Percentiles rank a stretch among this genome's conserved stretches.
These are phyloP conservation scores for Luscinia luscinia DNA, from an alignment of 2,797 vertebrate species.

Conservation along the genomic window DNA sequence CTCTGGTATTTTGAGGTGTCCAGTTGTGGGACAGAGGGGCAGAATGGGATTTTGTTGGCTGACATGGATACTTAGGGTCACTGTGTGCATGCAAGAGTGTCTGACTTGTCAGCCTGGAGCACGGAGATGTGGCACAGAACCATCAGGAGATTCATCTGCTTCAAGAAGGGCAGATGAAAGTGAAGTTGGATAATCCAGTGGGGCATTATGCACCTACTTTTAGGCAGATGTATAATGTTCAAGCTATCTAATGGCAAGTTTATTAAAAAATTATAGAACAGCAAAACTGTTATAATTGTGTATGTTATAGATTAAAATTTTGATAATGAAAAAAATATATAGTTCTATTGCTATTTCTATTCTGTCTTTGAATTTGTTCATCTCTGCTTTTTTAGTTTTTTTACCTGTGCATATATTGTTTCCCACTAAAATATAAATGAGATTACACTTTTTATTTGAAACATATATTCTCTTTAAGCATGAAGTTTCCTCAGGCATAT, in stretches of 20 bases:
- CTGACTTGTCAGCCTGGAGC: background rate
- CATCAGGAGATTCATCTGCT: background rate
- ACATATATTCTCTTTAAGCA: conserved; percentile 60
- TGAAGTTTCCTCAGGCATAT: conserved; percentile 30
- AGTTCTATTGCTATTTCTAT: conserved; percentile 54
- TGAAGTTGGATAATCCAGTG: background rate
- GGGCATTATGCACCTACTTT: background rate
- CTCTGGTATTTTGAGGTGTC: background rate
- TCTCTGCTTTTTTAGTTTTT: conserved; percentile 60
- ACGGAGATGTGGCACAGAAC: background rate
- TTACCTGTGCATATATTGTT: conserved; percentile 49
- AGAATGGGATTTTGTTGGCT: background rate
- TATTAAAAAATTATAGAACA: conserved; percentile 28
- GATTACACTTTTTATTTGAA: conserved; percentile 47
- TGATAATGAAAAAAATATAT: background rate
- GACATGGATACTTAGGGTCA: rapidly evolving
- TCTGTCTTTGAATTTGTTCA: conserved; percentile 45
- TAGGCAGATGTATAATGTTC: background rate
- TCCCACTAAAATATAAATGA: conserved; percentile 49
- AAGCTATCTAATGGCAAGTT: conserved; percentile 7
- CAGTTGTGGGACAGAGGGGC: background rate
- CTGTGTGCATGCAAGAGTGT: background rate
- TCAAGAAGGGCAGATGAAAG: background rate
- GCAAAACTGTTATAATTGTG: background rate
- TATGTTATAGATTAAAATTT: conserved; percentile 50